Evolutionary conservation across 1,140 invertebrate species (phyloP).

Genomic region (Cardiocondyla obscurior): DNA sequence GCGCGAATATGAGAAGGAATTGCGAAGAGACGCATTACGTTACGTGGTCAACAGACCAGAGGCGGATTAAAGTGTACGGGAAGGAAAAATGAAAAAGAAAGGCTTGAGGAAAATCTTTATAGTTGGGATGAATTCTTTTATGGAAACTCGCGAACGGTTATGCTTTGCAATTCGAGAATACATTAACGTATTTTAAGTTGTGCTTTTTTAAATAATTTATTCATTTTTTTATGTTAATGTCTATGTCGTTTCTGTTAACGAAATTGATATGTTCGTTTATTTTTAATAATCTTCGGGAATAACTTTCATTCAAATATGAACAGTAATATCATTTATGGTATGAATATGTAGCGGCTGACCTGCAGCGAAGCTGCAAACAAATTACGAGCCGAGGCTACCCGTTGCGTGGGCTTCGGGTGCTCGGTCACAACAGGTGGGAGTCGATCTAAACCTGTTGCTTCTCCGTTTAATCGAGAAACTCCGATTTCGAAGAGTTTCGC

Average conservation of each 20-base stretch:
- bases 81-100: conserved; percentile 70
- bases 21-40: conserved; percentile 62
- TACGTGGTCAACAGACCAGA: conserved; percentile 60
- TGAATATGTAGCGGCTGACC: not conserved
- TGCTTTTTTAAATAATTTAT: no score
- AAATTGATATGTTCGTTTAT: not conserved
- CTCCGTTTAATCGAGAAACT: conserved; percentile 56
- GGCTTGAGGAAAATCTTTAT: conserved; percentile 33
- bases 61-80: conserved; percentile 70
- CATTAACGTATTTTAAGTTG: no score
- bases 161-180: no score
- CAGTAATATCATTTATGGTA: not conserved
- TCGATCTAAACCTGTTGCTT: conserved; percentile 70
- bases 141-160: not conserved
- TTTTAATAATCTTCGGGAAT: not conserved
- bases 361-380: conserved; percentile 60
- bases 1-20: conserved; percentile 44
- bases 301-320: not conserved
- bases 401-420: conserved; percentile 63
- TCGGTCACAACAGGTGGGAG: conserved; percentile 69
- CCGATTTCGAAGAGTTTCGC: conserved; percentile 17
- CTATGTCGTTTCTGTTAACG: not conserved
- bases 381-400: conserved; percentile 53
- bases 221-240: not conserved
- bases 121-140: not conserved